Base-by-base conservation (phyloP, 2,113 vertebrate species). In the Rafetus swinhoei region DNA sequence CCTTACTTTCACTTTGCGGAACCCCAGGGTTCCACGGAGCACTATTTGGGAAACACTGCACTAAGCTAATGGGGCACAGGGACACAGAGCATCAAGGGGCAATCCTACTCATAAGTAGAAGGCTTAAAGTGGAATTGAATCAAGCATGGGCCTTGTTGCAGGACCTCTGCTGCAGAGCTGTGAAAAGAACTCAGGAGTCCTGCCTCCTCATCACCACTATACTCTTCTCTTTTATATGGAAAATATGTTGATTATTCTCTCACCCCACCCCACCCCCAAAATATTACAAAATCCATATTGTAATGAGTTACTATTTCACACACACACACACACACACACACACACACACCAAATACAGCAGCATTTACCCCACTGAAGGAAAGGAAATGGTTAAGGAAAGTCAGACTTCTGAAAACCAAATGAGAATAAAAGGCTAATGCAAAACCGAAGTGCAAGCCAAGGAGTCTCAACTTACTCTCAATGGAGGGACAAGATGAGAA, bases 401-500 rank as follows among this genome's bases (percentile, higher is more conserved):
- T 27, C 74, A 50, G 22, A 50, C 35, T 77, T 25, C 74, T 25
- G 21, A 45, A 50, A 77, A 77, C 35, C n/a, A 45, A 52, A 13
- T 6, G 11, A 76, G 24, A 77, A 77, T 25, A 21, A 50, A 6
- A 25, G 39, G 39, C 24, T 77, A 50, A 12, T 12, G 5, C 9
- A 77, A 60, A 2, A 4, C 35, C 0, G 1, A 95, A 92, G 54
- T 1, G 25, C 57, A 59, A 74, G 82, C 1, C 53, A 54, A 82
- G 83, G 4, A 0, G 52, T 22, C 65, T 85, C 45, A 79, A 96
- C 98, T 98, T 96, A 99, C 99, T 69, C 98, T 98, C 13, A 99
- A 97, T 0, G 99, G 98, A 22, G 99, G 99, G 2, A 99, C 99
- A 9, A 99, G 98, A 88, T 99, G 99, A 1, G 99, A 99, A 88